A percentile compares a stretch with the other conserved stretches of the same genome.
Conservation (phyloP, 2,888 invertebrate species). For the Caenorhabditis uteleia region DNA sequence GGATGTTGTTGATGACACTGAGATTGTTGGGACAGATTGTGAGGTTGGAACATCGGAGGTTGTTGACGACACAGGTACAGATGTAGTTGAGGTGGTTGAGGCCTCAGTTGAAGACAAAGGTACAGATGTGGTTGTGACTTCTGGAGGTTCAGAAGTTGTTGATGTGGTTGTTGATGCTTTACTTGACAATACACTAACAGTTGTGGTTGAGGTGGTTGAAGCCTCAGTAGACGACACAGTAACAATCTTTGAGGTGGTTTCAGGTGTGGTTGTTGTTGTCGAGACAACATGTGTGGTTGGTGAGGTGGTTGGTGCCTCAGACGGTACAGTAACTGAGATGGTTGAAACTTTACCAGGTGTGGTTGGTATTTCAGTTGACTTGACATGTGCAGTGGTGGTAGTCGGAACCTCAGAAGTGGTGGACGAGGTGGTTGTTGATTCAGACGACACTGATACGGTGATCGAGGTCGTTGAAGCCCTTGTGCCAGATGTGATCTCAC, state of each 20-base stretch:
- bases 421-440: too few relatives aligned
- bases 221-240: not conserved
- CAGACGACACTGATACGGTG: too few relatives aligned
- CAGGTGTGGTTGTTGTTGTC: conserved; percentile 1
- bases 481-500: conserved; percentile 2
- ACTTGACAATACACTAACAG: too few relatives aligned
- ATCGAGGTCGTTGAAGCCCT: too few relatives aligned
- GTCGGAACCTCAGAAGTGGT: not conserved
- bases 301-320: not conserved
- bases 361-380: conserved; percentile 1
- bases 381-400: not conserved
- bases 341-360: conserved; percentile 4
- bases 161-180: not conserved
- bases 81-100: conserved; percentile 2
- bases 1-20: conserved; percentile 14
- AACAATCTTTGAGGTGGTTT: not conserved
- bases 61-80: not conserved
- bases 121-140: not conserved
- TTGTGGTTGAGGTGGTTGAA: not conserved
- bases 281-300: not conserved
- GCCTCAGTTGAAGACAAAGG: not conserved
- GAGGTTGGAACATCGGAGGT: not conserved
- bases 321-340: not conserved
- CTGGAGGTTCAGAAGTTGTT: not conserved
- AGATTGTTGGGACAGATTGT: not conserved